Evolutionary conservation across 1,140 invertebrate genomes (phyloP), one percentile per base, ranked within the genome.

Genomic region (Leptopilina boulardi): DNA sequence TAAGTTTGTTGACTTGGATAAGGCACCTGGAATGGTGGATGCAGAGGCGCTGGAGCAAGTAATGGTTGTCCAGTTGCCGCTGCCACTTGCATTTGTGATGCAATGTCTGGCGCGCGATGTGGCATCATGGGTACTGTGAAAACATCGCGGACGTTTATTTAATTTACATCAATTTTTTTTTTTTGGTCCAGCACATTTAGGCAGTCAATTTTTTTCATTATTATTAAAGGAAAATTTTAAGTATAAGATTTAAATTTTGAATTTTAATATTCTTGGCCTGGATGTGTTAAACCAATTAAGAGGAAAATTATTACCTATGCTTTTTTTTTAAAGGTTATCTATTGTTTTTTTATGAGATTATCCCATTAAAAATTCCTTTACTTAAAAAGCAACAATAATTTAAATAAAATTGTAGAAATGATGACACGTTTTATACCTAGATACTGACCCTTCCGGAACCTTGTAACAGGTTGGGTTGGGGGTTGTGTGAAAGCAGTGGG

Each of bases 61-160:
- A 98, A 90, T 5, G 96, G 96, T 86, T 96, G 96, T 0, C 96
- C 96, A 44, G 96, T 97, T 54, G 95, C 96, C 71, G 93, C 93
- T 13, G 93, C 92, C 11, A 95, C 95, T 85, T 95, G 95, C 92
- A 96, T 94, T 83, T 94, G 94, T 21, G 93, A 93, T 21, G 93
- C 91, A 82, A 94, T 91, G 79, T 94, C 94, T 70, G 93, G 91
- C 73, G 91, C 89, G 83, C 93, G 93, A 88, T 92, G 91, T 81
- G 91, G 91, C 87, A 92, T 90, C 89, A 95, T 92, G 38, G 92
- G 92, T 80, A 93, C 94, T 94, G 84, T 70, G 23, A 8, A 66
- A 66, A 66, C 59, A 66, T 23, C 26, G 59, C 21, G 54, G 54
- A 56, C 21, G 56, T 66, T n/a, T 15, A 34, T 66, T 66, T 15